phyloP scores from a whole-genome alignment of 2,797 vertebrate genomes.

The Tragopan temminckii region DNA sequence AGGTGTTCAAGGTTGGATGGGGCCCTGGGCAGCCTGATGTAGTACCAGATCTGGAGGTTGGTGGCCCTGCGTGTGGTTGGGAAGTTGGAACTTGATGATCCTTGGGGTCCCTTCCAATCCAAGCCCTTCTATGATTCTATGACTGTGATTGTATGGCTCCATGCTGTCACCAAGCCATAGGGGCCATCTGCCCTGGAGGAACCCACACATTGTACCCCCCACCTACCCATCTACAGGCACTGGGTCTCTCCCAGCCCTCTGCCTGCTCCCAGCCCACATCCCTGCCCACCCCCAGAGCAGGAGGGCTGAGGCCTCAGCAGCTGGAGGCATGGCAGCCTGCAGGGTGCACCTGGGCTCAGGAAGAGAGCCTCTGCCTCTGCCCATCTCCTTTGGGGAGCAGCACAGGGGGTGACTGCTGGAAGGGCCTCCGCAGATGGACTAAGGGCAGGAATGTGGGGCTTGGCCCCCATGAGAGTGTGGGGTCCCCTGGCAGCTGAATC shows the following conservation, averaged over 20 bases:
- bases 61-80: too few species aligned
- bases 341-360: neutral
- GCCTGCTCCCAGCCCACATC: neutral
- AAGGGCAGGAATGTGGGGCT: neutral
- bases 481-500: neutral
- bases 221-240: neutral
- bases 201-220: too few species aligned
- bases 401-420: neutral
- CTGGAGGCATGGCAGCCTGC: neutral
- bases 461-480: fast-evolving
- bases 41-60: too few species aligned
- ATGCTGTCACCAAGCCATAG: neutral
- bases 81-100: too few species aligned
- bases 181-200: neutral
- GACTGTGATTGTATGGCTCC: too few species aligned
- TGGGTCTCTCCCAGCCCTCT: neutral
- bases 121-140: too few species aligned
- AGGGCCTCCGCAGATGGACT: neutral
- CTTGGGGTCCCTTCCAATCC: too few species aligned
- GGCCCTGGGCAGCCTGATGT: too few species aligned
- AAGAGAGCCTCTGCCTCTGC: neutral
- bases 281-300: too few species aligned
- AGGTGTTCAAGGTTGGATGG: too few species aligned
- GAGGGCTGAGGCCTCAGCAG: neutral
- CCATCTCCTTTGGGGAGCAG: neutral